Evolutionary conservation across 2,113 vertebrate genomes (phyloP), one percentile per base, ranked within the genome.

Genomic region (Hyperopisus bebe): DNA sequence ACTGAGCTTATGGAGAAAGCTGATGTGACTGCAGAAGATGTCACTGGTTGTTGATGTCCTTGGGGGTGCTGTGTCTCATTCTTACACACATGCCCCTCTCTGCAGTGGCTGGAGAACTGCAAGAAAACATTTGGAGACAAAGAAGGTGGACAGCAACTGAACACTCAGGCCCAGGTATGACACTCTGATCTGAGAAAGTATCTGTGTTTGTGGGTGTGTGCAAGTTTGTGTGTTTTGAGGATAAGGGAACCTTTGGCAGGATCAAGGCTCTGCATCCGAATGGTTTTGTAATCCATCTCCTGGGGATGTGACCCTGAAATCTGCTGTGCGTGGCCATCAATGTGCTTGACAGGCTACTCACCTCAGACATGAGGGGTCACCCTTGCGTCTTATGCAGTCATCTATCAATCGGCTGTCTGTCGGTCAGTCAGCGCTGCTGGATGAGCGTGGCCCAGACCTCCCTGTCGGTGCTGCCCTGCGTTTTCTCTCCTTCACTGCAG

Each of bases 41-140:
- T 70, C 24, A 66, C 11, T n/a, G 24, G n/a, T 31, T 31, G 42
- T 8, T 62, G 39, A 88, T 62, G 21, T 46, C 55, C 39, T 42
- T 6, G 50, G 50, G 31, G 19, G 31, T 39, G 70, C 15, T 4
- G 50, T 0, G 70, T 31, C 70, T 89, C 48, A 87, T 3, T 90
- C 44, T 91, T 27, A 66, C 89, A n/a, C 27, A 19, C 48, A 2
- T 58, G 31, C 58, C 58, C 3, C 85, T 24, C 92, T 90, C 92
- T 94, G 35, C 87, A 99, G 98, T 99, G 98, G 98, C 94, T 99
- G 90, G 96, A 98, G 89, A 97, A 99, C 93, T 99, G 98, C 95
- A 98, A 97, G 96, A 98, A 97, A 92, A 99, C 97, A 1, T 99
- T 99, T 92, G 96, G 98, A 90, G 95, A 96, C 90, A 97, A 97